Percentiles rank a stretch among this genome's conserved stretches.
phyloP scores from a whole-genome alignment of 2,113 vertebrate genomes.

The Pangasianodon hypophthalmus region DNA sequence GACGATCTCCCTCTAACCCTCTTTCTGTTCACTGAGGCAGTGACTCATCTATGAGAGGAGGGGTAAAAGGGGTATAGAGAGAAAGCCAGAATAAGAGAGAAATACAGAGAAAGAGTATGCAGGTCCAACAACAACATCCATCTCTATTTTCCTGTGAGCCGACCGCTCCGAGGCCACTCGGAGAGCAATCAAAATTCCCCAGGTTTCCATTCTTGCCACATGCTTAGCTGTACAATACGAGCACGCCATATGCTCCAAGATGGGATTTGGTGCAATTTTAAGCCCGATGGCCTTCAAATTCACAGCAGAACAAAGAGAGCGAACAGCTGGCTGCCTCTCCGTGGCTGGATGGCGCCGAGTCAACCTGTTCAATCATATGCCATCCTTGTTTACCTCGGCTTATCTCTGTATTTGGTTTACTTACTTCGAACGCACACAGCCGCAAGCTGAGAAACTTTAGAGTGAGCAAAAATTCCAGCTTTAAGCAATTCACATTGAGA shows the following conservation, averaged over 20 bases:
- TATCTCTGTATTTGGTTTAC: constrained; percentile 44
- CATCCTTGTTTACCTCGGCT: constrained; percentile 50
- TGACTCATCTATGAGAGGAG: constrained; percentile 54
- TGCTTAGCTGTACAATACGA: constrained; percentile 54
- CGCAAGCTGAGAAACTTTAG: constrained; percentile 14
- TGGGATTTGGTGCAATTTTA: constrained; percentile 48
- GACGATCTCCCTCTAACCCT: constrained; percentile 34
- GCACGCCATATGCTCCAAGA: constrained; percentile 58
- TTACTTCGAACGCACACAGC: constrained; percentile 23
- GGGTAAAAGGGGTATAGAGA: constrained; percentile 14
- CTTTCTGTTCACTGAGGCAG: constrained; percentile 37
- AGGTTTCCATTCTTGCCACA: constrained; percentile 58
- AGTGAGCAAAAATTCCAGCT: background rate
- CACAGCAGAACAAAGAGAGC: constrained; percentile 55
- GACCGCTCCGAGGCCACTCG: constrained; percentile 51
- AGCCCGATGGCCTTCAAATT: constrained; percentile 50
- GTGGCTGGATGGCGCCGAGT: constrained; percentile 48
- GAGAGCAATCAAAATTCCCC: constrained; percentile 58
- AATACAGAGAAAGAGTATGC: background rate
- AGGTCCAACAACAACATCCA: constrained; percentile 59
- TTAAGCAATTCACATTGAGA: background rate
- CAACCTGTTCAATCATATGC: constrained; percentile 58
- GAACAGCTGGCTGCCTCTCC: constrained; percentile 58
- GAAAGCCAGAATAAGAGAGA: background rate
- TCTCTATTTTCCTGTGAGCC: constrained; percentile 56